A percentile compares a stretch with the other conserved stretches of the same genome.
Evolutionary conservation across 2,888 invertebrate genomes (phyloP).

Genomic region (Patella depressa): DNA sequence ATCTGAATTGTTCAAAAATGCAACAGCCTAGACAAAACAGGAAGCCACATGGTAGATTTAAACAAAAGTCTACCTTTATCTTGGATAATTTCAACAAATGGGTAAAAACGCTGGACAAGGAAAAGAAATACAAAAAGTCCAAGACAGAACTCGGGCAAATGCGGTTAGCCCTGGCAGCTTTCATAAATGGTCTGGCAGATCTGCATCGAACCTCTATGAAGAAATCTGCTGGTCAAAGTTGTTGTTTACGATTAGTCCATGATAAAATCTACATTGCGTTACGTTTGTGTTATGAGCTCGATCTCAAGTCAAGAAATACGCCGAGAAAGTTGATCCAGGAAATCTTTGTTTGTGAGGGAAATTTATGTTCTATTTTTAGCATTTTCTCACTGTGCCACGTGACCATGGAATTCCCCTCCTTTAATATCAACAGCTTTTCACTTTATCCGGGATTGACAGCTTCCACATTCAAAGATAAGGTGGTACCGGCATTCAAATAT

Average conservation of each 20-base stretch:
- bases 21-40: too few relatives aligned
- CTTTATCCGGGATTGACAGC: not conserved
- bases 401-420: not conserved
- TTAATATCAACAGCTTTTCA: not conserved
- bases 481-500: not conserved
- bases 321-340: not conserved
- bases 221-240: not conserved
- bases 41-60: too few relatives aligned
- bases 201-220: not conserved
- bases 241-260: not conserved
- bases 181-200: not conserved
- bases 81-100: not conserved
- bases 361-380: constrained; percentile 2
- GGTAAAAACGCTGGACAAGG: not conserved
- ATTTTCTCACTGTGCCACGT: not conserved
- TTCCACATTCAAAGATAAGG: not conserved
- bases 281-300: not conserved
- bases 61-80: not conserved
- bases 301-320: not conserved
- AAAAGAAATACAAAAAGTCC: not conserved
- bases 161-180: not conserved
- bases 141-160: not conserved
- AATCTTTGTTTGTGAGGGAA: constrained; percentile 4
- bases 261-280: not conserved
- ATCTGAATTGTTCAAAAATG: too few relatives aligned